Conservation (phyloP, 2,888 invertebrate species). For the Belgica antarctica region DNA sequence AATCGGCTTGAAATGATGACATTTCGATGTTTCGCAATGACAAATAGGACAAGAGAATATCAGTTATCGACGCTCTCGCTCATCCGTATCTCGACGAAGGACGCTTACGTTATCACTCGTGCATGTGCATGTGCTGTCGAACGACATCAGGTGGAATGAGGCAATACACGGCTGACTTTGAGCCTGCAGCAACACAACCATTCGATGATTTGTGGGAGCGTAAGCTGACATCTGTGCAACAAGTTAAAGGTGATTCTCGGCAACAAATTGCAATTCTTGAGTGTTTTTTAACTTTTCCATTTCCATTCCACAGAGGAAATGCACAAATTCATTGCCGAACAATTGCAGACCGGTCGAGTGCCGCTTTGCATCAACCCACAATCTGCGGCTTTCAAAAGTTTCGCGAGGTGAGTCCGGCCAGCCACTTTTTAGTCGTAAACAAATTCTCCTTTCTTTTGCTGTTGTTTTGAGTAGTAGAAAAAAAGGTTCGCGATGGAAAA, state of each 20-base stretch:
- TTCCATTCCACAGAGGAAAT: conserved; percentile 92
- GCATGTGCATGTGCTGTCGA: conserved; percentile 99
- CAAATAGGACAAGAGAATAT: conserved; percentile 82
- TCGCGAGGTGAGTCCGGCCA: conserved; percentile 89
- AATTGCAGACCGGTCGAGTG: conserved; percentile 90
- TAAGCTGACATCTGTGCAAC: conserved; percentile 86
- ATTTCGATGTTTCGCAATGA: too few relatives aligned
- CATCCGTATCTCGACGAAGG: conserved; percentile 99
- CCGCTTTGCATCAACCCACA: conserved; percentile 99
- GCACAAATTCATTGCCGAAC: conserved; percentile 98
- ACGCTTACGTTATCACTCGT: conserved; percentile 96
- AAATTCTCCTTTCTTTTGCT: conserved; percentile 25
- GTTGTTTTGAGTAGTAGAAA: conserved; percentile 21
- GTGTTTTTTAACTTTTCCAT: conserved; percentile 30
- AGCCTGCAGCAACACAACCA: conserved; percentile 83
- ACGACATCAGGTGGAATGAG: conserved; percentile 72
- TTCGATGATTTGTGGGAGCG: conserved; percentile 98
- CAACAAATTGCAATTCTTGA: conserved; percentile 8
- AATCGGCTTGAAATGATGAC: background rate
- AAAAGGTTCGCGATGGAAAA: background rate
- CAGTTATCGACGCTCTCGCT: conserved; percentile 89
- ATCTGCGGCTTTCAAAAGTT: conserved; percentile 99
- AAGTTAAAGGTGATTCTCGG: conserved; percentile 88
- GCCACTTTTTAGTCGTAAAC: conserved; percentile 10
- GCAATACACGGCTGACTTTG: conserved; percentile 88